Evolutionary conservation across 2,797 vertebrate genomes (phyloP).

Genomic region (Tapera naevia): DNA sequence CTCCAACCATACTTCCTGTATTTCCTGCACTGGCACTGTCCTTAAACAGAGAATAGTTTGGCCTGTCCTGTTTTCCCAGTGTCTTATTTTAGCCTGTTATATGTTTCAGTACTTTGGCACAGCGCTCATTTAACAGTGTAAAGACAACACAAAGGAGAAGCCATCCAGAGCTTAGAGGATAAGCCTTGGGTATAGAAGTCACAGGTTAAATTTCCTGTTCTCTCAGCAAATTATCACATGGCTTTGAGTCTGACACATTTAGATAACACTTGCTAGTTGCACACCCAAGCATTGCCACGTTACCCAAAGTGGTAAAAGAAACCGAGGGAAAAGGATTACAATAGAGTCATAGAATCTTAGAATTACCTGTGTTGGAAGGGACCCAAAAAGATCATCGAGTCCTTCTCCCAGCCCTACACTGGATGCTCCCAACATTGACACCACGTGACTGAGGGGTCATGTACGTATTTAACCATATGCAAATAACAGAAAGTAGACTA

Average conservation of each 20-base stretch:
- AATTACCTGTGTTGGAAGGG: too few species aligned
- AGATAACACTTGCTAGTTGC: not conserved
- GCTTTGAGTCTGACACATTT: not conserved
- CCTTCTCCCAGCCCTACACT: too few species aligned
- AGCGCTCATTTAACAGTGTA: rapidly evolving
- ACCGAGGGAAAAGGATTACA: not conserved
- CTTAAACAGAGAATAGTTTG: not conserved
- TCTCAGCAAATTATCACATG: not conserved
- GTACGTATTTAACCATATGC: rapidly evolving
- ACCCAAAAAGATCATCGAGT: too few species aligned
- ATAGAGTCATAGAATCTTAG: rapidly evolving
- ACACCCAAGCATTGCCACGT: not conserved
- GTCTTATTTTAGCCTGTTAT: not conserved
- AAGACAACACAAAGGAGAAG: not conserved
- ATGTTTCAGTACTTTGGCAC: not conserved
- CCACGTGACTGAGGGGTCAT: too few species aligned
- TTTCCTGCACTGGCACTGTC: not conserved
- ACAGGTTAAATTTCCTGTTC: not conserved
- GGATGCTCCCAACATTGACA: too few species aligned
- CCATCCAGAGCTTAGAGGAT: not conserved
- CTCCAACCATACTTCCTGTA: not conserved
- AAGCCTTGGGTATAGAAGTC: not conserved
- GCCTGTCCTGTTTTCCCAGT: not conserved
- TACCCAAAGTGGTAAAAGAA: not conserved
- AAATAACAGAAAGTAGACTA: not conserved